Base-by-base conservation (phyloP, 2,113 vertebrate genomes). In the Callopanchax toddi region DNA sequence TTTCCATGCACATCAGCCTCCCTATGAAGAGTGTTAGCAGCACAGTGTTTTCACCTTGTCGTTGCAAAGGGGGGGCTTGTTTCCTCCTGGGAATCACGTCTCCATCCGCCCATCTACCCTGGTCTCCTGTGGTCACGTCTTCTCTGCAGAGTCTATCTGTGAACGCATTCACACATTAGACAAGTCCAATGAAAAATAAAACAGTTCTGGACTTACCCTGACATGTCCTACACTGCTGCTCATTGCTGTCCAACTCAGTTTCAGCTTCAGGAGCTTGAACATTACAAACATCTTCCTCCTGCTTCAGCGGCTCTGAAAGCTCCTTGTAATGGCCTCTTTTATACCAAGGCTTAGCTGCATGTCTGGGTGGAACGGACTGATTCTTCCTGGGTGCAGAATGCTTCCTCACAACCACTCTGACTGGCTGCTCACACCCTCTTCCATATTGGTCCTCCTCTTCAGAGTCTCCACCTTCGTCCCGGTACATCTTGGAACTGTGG, bases 101-200 rank as follows among this genome's bases (percentile, higher is more conserved):
- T 1, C 49, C 58, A 2, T 78, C 76, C 1, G 61, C 80, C 84
- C 87, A 84, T 54, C 81, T 53, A 43, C 68, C 29, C 11, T 75
- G 85, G 12, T 87, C 87, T 0, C 75, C 42, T 2, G 23, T 10
- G 36, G 59, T 60, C 46, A 71, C 4, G 0, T 76, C 61, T 0
- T 78, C 74, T 73, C 81, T 76, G 75, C 72, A 85, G 49, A 63
- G 62, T 44, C 76, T 17, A 22, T 91, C 91, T 92, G 36, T 18
- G 4, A 62, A 46, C 18, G 20, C 29, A 36, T 17, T 26, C 8
- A 46, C 15, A 58, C 29, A 4, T 4, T 76, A 11, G 42, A n/a
- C 0, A 12, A 16, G 18, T 68, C 26, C 0, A 5, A 46, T 26
- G 10, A 12, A 26, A 2, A 58, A 22, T 6, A 22, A 17, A 10